phyloP scores from a whole-genome alignment of 2,797 vertebrate genomes.

The Macrochelys suwanniensis region DNA sequence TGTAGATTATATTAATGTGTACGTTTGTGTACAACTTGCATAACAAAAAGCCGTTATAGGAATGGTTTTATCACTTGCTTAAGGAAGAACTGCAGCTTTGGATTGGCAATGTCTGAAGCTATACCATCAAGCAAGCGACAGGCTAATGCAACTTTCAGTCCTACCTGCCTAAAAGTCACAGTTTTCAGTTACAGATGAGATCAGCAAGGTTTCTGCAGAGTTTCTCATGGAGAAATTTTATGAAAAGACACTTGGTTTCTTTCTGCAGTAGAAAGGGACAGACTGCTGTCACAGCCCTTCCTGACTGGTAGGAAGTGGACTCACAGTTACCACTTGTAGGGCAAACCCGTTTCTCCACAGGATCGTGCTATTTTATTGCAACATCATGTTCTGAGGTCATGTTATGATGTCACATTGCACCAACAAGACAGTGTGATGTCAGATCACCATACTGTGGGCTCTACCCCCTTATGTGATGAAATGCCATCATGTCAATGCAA shows the following conservation, averaged over 20 bases:
- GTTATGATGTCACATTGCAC: not conserved
- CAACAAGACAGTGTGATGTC: accelerated
- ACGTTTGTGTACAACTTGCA: accelerated
- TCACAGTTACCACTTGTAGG: accelerated
- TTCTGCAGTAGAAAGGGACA: constrained; percentile 35
- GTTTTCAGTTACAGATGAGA: not conserved
- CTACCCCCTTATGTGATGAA: not conserved
- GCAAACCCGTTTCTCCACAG: not conserved
- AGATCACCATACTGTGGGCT: accelerated
- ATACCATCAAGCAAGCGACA: accelerated
- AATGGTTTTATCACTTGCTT: not conserved
- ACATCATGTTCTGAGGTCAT: not conserved
- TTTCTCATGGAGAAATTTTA: not conserved
- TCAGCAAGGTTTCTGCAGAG: constrained; percentile 54
- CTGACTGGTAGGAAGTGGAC: accelerated
- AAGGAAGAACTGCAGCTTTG: accelerated
- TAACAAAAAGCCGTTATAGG: accelerated
- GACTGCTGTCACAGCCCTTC: not conserved
- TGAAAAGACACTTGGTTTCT: constrained; percentile 12
- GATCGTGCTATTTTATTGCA: not conserved
- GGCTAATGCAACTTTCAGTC: not conserved
- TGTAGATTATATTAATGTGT: not conserved
- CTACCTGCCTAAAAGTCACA: not conserved
- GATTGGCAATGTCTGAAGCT: not conserved
- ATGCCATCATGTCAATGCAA: accelerated